Base-by-base conservation (phyloP, 2,888 invertebrate genomes). In the Hydrotaea diabolus region DNA sequence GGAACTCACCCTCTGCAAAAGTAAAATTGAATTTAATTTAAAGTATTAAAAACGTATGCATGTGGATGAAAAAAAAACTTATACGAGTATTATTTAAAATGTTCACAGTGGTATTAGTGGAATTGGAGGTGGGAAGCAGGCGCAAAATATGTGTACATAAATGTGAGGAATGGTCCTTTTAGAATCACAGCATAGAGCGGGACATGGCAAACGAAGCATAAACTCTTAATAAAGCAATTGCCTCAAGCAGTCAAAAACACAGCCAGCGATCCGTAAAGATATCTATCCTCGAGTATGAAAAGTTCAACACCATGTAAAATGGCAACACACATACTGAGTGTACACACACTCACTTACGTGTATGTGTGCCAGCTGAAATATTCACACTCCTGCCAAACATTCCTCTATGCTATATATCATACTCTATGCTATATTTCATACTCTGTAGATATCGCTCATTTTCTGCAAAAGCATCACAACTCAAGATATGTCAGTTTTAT, bases 151-250 rank as follows among this genome's bases (percentile, higher is more conserved):
- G n/a, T 62, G 8, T 69, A 39, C 17, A 62, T n/a, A n/a, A n/a
- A n/a, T n/a, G n/a, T n/a, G n/a, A n/a, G n/a, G 23, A 62, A 72
- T 75, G 83, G 62, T 21, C 55, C 77, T 72, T 74, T 77, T 57
- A 31, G 77, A 84, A 84, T 80, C 77, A 80, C 74, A 78, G 55
- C 31, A n/a, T 57, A 19, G 21, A 43, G 69, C 66, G 66, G 74
- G 78, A 79, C 69, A 46, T 46, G 75, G 69, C 69, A 80, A 85
- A 80, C 85, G 77, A 89, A 90, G 90, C 89, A 91, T 87, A 90
- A 90, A 90, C 90, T 90, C 90, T 90, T 91, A 91, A 91, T 90
- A 91, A 91, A 91, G 91, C 90, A 90, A 90, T 91, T 91, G 90
- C 91, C 90, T 89, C 87, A 85, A 89, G 91, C 90, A 91, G 90